Base-by-base conservation (phyloP, 2,113 vertebrate species). In the Microcebus murinus region DNA sequence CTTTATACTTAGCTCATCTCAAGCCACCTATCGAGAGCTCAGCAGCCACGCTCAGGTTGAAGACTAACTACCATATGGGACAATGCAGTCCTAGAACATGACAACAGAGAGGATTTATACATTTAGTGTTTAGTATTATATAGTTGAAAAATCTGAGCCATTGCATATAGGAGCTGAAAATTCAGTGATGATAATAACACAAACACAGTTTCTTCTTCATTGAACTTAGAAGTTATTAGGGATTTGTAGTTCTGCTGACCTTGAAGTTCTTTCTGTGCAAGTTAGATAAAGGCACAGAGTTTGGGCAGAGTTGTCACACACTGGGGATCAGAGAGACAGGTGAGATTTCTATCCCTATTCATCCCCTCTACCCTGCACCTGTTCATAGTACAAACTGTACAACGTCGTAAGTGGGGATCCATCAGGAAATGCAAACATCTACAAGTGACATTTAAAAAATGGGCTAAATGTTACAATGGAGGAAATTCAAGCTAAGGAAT, bases 351-450 rank as follows among this genome's bases (percentile, higher is more conserved):
- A 48, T 34, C 12, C 25, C 21, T 63, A 0, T 23, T 79, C 12
- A 42, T 5, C 1, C 20, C 17, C 61, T 77, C 39, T 42, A 11
- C 20, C 61, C 20, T 73, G 14, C 77, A 61, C 23, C 5, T 86
- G 76, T 81, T 21, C 55, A 14, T 21, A 29, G 48, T 59, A 59
- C 52, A 77, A 59, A 79, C 8, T 10, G 8, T 6, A 42, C 25
- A 6, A 2, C 0, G 25, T 39, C 45, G 4, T n/a, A 31, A 55
- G 3, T 7, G 17, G 50, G 12, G 15, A 45, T 17, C 8, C 25
- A 0, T 18, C 15, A 52, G 11, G 27, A 36, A 92, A 57, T 29
- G 68, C 12, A 68, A 4, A 20, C 42, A 48, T 48, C 94, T 68
- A 11, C 20, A 70, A 65, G 17, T 52, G 21, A 55, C 27, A 18